Base-by-base conservation (phyloP, 1,140 invertebrate genomes). In the Andrena cerasifolii region DNA sequence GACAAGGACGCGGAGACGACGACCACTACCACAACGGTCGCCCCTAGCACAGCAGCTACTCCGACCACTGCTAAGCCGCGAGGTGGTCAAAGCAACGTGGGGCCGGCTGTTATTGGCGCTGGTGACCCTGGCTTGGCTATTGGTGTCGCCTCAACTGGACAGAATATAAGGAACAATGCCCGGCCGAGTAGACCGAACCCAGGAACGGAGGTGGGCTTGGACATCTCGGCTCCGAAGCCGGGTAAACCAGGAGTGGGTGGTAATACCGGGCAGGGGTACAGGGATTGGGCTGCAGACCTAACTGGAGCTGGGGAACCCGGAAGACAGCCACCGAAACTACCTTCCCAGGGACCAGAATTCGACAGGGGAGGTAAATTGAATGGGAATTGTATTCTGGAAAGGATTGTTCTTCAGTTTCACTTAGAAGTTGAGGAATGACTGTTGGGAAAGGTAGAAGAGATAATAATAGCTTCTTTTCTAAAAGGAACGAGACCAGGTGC, bases 191-290 rank as follows among this genome's bases (percentile, higher is more conserved):
- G 58, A 63, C 89, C 89, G 8, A 91, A 86, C 80, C 90, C 91
- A 1, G 90, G 90, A 8, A 91, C 91, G 1, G 90, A 92, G 53
- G 89, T 92, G 1, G 91, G 90, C 26, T 79, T 85, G 4, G 90
- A 92, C 76, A 58, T 86, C 36, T 66, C 82, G 0, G 24, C 10
- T 21, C 28, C 85, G 0, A 89, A 79, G 36, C 85, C 87, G 8
- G 47, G 21, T 1, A 79, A 31, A 18, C 84, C 88, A 1, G 88
- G 77, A 56, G 16, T 72, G 18, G 84, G 72, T 31, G 76, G 76
- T 3, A 77, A 54, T 18, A 78, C 72, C 58, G 80, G 77, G 5
- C 81, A 88, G 24, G 84, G 66, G 8, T 92, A 91, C 66, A 80
- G 88, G 47, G 85, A 92, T 8, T 92, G 89, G 88, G 89, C 90